These are phyloP conservation scores for Ridgeia piscesae DNA, from an alignment of 1,140 invertebrate genomes.

Conservation along the genomic window DNA sequence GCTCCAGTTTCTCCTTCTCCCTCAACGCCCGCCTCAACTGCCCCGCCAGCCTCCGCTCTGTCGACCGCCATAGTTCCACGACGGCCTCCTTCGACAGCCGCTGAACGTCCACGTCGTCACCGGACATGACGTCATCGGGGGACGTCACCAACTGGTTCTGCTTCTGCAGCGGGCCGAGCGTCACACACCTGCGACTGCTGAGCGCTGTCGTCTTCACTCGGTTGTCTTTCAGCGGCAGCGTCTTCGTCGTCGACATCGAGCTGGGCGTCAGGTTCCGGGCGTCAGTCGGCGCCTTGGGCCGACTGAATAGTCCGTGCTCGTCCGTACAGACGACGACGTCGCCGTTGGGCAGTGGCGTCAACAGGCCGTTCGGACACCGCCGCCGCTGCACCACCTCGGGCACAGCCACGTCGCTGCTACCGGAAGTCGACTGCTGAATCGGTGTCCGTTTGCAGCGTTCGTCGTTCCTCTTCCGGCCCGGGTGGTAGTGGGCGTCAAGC, in stretches of 20 bases:
- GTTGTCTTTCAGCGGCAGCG: constrained; percentile 15
- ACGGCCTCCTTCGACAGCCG: constrained; percentile 70
- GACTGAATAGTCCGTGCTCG: neutral
- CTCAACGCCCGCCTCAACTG: constrained; percentile 67
- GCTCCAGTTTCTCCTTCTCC: constrained; percentile 63
- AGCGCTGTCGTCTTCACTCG: neutral
- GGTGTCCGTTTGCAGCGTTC: neutral
- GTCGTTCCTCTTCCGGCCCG: neutral
- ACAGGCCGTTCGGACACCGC: constrained; percentile 22
- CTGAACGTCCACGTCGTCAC: constrained; percentile 9
- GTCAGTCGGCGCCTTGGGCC: constrained; percentile 8
- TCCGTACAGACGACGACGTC: constrained; percentile 12
- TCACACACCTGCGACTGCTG: neutral
- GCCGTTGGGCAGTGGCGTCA: constrained; percentile 18
- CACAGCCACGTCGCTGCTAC: too few relatives aligned
- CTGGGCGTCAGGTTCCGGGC: constrained; percentile 9
- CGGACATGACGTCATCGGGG: constrained; percentile 22
- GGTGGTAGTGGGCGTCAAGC: neutral
- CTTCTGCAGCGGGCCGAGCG: neutral
- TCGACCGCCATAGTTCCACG: constrained; percentile 70
- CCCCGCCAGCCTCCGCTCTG: constrained; percentile 70
- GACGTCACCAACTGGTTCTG: neutral
- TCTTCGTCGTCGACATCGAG: neutral
- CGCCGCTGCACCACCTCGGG: too few relatives aligned
- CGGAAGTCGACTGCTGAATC: neutral